Evolutionary conservation across 1,140 invertebrate genomes (phyloP).

Genomic region (Muscidifurax raptorellus): DNA sequence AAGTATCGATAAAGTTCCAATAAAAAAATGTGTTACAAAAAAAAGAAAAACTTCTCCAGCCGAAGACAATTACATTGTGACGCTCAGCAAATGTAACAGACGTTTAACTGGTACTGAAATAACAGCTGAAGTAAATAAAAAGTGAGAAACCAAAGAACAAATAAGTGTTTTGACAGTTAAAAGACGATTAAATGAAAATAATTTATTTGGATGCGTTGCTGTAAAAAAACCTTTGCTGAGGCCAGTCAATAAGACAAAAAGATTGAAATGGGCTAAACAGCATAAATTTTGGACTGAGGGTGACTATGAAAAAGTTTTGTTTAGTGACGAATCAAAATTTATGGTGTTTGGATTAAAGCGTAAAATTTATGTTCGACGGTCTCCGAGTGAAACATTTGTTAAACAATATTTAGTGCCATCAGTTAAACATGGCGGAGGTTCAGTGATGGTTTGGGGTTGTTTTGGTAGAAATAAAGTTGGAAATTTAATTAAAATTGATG

Average conservation of each 20-base stretch:
- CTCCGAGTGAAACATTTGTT: conserved; percentile 48
- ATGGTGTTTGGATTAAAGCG: conserved; percentile 47
- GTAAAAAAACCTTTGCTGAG: too few species aligned
- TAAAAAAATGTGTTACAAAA: neutral
- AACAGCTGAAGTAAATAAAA: neutral
- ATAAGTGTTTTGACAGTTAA: neutral
- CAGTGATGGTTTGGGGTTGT: conserved; percentile 64
- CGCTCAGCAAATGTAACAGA: neutral
- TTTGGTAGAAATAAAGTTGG: conserved; percentile 61
- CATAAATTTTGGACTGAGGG: too few species aligned
- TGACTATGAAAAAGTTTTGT: conserved; percentile 27
- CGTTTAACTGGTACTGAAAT: neutral
- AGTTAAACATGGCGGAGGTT: conserved; percentile 60
- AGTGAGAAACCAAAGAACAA: neutral
- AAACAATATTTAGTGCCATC: conserved; percentile 55
- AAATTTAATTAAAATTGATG: conserved; percentile 61
- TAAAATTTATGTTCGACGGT: conserved; percentile 46
- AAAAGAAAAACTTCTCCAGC: neutral
- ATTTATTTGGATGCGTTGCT: too few species aligned
- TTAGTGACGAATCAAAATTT: conserved; percentile 52
- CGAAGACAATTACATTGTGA: neutral
- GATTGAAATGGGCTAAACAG: too few species aligned
- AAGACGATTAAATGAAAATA: too few species aligned
- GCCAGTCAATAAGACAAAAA: too few species aligned
- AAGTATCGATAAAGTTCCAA: too few species aligned